A percentile compares a stretch with the other conserved stretches of the same genome.
Conservation (phyloP, 2,888 invertebrate species). For the Xestobium rufovillosum region DNA sequence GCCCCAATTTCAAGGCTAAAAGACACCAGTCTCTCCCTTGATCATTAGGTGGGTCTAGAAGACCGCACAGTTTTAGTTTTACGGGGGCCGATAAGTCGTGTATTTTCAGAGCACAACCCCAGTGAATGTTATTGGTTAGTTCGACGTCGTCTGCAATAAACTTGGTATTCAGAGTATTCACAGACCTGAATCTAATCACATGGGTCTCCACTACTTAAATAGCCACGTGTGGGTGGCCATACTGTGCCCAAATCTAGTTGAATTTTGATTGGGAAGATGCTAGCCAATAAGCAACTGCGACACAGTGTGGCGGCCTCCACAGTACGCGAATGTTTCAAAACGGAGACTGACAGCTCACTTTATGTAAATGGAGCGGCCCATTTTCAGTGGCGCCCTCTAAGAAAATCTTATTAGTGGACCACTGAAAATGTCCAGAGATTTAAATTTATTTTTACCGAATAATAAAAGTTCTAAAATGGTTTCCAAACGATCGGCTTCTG, state of each 20-base stretch:
- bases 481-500: conserved; percentile 47
- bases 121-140: conserved; percentile 37
- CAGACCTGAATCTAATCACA: not conserved
- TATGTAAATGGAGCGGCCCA: too few species aligned
- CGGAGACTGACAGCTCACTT: too few species aligned
- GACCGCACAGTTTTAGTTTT: conserved; percentile 54
- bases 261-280: too few species aligned
- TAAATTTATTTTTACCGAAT: conserved; percentile 41
- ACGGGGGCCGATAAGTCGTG: conserved; percentile 53
- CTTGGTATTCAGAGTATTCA: not conserved
- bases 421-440: not conserved
- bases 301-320: too few species aligned
- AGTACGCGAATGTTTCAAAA: too few species aligned
- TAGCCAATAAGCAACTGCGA: too few species aligned
- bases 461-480: conserved; percentile 51
- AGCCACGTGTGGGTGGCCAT: too few species aligned
- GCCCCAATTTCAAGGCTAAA: conserved; percentile 60
- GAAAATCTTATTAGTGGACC: too few species aligned
- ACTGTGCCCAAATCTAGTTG: too few species aligned
- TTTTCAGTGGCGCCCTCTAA: too few species aligned
- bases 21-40: conserved; percentile 72
- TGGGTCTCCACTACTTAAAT: too few species aligned
- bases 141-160: conserved; percentile 33
- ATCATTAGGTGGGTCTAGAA: conserved; percentile 65
- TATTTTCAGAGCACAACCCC: conserved; percentile 53